These are phyloP conservation scores for Sternotherus odoratus DNA, from an alignment of 2,797 vertebrate genomes.

Conservation along the genomic window DNA sequence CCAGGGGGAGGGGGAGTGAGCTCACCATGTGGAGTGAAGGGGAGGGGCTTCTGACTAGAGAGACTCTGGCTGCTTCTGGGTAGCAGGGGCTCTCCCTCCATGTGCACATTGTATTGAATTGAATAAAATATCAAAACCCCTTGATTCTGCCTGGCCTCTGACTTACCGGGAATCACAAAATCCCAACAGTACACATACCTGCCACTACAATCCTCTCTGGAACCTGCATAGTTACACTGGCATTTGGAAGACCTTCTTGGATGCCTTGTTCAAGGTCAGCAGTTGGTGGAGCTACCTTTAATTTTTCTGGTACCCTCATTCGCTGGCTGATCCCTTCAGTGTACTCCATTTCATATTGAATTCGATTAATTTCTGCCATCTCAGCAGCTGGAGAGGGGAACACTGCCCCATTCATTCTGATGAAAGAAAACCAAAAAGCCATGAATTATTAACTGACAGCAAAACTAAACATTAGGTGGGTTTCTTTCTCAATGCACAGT, in stretches of 20 bases:
- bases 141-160: too few species aligned
- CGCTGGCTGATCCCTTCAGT: conserved; percentile 97
- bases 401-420: conserved; percentile 89
- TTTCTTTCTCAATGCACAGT: background rate
- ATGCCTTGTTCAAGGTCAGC: conserved; percentile 78
- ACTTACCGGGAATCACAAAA: too few species aligned
- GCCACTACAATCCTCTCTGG: conserved; percentile 95
- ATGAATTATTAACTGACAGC: background rate
- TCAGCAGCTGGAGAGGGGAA: conserved; percentile 94
- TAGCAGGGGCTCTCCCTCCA: too few species aligned
- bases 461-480: background rate
- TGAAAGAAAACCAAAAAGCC: conserved; percentile 36
- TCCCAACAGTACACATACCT: conserved; percentile 88
- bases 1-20: too few species aligned
- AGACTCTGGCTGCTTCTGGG: too few species aligned
- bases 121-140: too few species aligned
- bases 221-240: conserved; percentile 93
- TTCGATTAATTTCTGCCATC: conserved; percentile 96
- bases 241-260: conserved; percentile 80
- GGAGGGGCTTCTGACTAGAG: too few species aligned
- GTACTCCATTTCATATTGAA: conserved; percentile 97
- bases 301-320: conserved; percentile 97
- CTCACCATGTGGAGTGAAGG: too few species aligned
- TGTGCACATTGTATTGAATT: too few species aligned
- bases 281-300: conserved; percentile 90